Base-by-base conservation (phyloP, 2,888 invertebrate genomes). In the Cantharis flavilabris region DNA sequence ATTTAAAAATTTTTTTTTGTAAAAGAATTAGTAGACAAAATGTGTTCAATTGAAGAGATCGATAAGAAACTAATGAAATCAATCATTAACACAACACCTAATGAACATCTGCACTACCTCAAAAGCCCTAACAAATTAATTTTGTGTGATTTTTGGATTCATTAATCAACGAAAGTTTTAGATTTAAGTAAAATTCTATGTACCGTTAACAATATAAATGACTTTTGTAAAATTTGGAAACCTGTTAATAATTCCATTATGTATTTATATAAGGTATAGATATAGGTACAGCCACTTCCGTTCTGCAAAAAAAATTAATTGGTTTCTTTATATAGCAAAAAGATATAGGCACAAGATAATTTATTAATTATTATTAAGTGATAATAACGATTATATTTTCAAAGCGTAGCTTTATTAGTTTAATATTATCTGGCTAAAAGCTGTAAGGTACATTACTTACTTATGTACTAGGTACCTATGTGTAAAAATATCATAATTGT, bases 141-240 rank as follows among this genome's bases (percentile, higher is more conserved):
- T 77, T 77, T 69, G 30, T 49, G 79, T 76, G 73, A 77, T 76
- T 76, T 76, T 75, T 49, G 26, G 49, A 75, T 73, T 73, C 75
- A 80, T 78, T 79, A 77, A 77, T 78, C 77, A 78, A 76, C 73
- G 65, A 69, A 75, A 75, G 74, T 78, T 76, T 76, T 62, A 70
- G 63, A 73, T 78, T 80, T 77, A 75, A 71, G 72, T 77, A 76
- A 78, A 79, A 76, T 73, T 62, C 73, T 49, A 30, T 75, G 79
- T 79, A 74, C 80, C 76, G 78, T 78, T 80, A 78, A 67, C 65
- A 67, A 26, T 72, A 67, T 65, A 75, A 75, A 78, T 72, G 72
- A 70, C 73, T 79, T 74, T 70, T 49, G 73, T 69, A 76, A 76
- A 76, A 73, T 76, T 76, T 75, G 70, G 73, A 28, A 73, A 76